phyloP scores from a whole-genome alignment of 2,888 invertebrate species.

The Pandemis cinnamomeana region DNA sequence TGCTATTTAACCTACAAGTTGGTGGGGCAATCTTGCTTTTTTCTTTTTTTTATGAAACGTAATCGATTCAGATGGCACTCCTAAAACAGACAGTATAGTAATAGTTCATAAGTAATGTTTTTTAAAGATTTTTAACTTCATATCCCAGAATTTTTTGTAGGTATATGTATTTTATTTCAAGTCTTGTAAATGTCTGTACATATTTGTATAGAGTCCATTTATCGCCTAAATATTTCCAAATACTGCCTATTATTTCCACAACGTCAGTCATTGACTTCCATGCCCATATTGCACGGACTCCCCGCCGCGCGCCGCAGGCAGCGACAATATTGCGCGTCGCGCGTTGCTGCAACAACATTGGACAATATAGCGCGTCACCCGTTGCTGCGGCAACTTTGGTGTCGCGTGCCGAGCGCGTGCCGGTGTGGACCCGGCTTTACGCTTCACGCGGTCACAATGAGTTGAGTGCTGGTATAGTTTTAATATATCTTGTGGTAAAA shows the following conservation, averaged over 20 bases:
- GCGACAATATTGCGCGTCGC: constrained; percentile 60
- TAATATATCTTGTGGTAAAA: constrained; percentile 39
- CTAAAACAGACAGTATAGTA: too few relatives aligned
- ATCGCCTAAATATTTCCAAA: constrained; percentile 14
- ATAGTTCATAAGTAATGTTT: too few relatives aligned
- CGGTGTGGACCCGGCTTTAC: constrained; percentile 48
- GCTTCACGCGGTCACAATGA: constrained; percentile 22
- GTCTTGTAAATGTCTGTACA: too few relatives aligned
- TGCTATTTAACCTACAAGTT: too few relatives aligned
- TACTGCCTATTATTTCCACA: constrained; percentile 32
- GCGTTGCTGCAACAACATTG: constrained; percentile 42
- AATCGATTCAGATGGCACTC: too few relatives aligned
- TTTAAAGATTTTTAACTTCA: too few relatives aligned
- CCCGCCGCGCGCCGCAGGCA: constrained; percentile 66
- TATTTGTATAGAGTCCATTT: too few relatives aligned
- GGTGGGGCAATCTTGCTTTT: too few relatives aligned
- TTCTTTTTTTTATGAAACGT: too few relatives aligned
- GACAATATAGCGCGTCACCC: constrained; percentile 62
- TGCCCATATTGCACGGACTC: constrained; percentile 33
- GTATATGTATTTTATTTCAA: too few relatives aligned
- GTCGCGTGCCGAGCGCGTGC: constrained; percentile 61
- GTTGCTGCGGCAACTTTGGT: constrained; percentile 58
- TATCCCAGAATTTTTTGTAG: too few relatives aligned
- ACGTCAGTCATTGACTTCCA: constrained; percentile 39
- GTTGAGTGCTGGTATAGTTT: constrained; percentile 31